Conservation (phyloP, 1,140 invertebrate genomes). For the Lordiphosa mommai region DNA sequence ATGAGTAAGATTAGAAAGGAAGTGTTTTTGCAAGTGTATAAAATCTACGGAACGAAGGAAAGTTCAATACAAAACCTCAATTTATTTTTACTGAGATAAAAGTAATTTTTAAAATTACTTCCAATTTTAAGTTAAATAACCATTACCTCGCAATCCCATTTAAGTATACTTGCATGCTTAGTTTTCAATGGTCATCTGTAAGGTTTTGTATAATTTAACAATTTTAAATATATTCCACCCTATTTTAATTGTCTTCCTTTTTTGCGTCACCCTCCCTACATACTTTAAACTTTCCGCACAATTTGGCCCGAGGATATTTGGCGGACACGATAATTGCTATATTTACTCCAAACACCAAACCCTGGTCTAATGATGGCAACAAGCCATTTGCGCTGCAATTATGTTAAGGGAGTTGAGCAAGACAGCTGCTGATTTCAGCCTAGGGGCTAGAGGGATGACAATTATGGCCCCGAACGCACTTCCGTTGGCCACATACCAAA, state of each 20-base stretch:
- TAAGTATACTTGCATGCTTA: too few relatives aligned
- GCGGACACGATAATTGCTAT: conserved; percentile 64
- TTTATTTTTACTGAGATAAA: too few relatives aligned
- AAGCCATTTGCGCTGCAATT: conserved; percentile 55
- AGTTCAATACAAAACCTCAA: too few relatives aligned
- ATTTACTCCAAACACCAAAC: conserved; percentile 39
- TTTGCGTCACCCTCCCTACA: background rate
- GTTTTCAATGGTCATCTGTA: too few relatives aligned
- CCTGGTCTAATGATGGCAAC: conserved; percentile 62
- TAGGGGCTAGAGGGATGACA: conserved; percentile 28
- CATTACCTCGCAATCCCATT: too few relatives aligned
- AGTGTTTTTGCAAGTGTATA: too few relatives aligned
- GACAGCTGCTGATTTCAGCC: conserved; percentile 17
- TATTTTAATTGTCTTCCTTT: conserved; percentile 13
- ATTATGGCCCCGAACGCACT: conserved; percentile 54
- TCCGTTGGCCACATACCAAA: conserved; percentile 67
- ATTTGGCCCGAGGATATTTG: conserved; percentile 63
- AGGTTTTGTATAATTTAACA: background rate
- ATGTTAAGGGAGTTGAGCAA: conserved; percentile 34
- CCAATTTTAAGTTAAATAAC: too few relatives aligned
- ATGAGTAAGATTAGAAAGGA: too few relatives aligned
- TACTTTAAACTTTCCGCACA: conserved; percentile 57
- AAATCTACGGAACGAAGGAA: too few relatives aligned
- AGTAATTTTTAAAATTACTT: too few relatives aligned
- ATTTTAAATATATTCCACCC: conserved; percentile 14